Evolutionary conservation across 1,140 invertebrate species (phyloP).

Genomic region (Penaeus chinensis): DNA sequence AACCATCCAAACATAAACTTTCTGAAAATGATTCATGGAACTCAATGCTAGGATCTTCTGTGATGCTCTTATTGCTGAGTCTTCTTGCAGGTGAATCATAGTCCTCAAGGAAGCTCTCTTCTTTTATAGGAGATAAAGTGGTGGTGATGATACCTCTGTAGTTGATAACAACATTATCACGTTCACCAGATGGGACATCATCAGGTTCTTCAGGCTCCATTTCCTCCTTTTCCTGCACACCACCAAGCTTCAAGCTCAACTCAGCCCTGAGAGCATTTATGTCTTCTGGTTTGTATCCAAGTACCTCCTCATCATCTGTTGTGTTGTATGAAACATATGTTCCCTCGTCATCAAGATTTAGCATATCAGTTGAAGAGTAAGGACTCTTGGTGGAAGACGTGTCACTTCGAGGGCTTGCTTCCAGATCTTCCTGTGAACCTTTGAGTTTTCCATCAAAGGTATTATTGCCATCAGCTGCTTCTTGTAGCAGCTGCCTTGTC

Average conservation of each 20-base stretch:
- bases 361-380: slow-evolving; percentile 47
- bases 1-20: not conserved
- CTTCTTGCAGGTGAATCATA: slow-evolving; percentile 37
- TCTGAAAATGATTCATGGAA: slow-evolving; percentile 33
- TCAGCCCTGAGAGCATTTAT: slow-evolving; percentile 56
- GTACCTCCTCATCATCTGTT: slow-evolving; percentile 52
- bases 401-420: slow-evolving; percentile 33
- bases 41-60: slow-evolving; percentile 40
- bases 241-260: slow-evolving; percentile 43
- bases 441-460: not conserved
- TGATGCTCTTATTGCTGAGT: not conserved
- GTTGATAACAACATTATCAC: slow-evolving; percentile 55
- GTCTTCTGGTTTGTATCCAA: slow-evolving; percentile 50
- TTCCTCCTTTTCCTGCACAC: slow-evolving; percentile 22
- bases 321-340: slow-evolving; percentile 52
- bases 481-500: slow-evolving; percentile 49
- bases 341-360: slow-evolving; percentile 49
- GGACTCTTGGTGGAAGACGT: slow-evolving; percentile 45
- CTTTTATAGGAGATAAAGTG: slow-evolving; percentile 53
- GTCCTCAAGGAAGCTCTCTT: slow-evolving; percentile 51
- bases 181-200: slow-evolving; percentile 19
- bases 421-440: slow-evolving; percentile 18
- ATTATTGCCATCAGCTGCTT: slow-evolving; percentile 28
- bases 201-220: slow-evolving; percentile 37
- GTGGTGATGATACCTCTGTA: slow-evolving; percentile 46